Percentiles rank a stretch among this genome's conserved stretches.
Evolutionary conservation across 1,140 invertebrate species (phyloP).

Genomic region (Cotesia vestalis): DNA sequence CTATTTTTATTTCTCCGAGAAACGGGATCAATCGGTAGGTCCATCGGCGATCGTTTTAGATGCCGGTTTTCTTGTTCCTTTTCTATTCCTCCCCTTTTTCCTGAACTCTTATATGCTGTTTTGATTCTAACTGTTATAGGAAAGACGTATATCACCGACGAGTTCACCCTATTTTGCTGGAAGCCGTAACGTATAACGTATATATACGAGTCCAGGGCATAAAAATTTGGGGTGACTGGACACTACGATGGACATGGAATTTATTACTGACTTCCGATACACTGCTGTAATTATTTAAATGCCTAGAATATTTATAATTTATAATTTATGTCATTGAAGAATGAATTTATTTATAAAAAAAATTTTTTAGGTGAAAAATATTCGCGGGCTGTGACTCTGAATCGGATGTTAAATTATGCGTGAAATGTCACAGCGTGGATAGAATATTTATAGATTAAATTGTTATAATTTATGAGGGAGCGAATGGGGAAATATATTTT

Average conservation of each 20-base stretch:
- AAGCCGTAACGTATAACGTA: too few relatives aligned
- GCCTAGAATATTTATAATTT: neutral
- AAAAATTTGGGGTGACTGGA: slow-evolving; percentile 8
- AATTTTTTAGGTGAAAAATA: neutral
- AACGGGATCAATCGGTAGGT: too few relatives aligned
- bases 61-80: slow-evolving; percentile 4
- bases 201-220: slow-evolving; percentile 25
- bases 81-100: neutral
- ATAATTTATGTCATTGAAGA: neutral
- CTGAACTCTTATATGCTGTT: slow-evolving; percentile 46
- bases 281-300: neutral
- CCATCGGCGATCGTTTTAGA: slow-evolving; percentile 41
- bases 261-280: slow-evolving; percentile 4
- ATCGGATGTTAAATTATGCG: slow-evolving; percentile 60
- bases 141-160: slow-evolving; percentile 56
- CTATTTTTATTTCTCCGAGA: too few relatives aligned
- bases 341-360: too few relatives aligned
- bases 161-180: slow-evolving; percentile 46
- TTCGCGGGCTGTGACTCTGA: slow-evolving; percentile 38
- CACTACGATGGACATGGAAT: slow-evolving; percentile 41
- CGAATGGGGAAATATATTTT: neutral
- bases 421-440: slow-evolving; percentile 60
- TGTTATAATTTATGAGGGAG: neutral
- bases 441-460: slow-evolving; percentile 54
- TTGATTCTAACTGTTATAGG: slow-evolving; percentile 60